These are phyloP conservation scores for Ageneiosus marmoratus DNA, from an alignment of 2,113 vertebrate species.

Conservation along the genomic window DNA sequence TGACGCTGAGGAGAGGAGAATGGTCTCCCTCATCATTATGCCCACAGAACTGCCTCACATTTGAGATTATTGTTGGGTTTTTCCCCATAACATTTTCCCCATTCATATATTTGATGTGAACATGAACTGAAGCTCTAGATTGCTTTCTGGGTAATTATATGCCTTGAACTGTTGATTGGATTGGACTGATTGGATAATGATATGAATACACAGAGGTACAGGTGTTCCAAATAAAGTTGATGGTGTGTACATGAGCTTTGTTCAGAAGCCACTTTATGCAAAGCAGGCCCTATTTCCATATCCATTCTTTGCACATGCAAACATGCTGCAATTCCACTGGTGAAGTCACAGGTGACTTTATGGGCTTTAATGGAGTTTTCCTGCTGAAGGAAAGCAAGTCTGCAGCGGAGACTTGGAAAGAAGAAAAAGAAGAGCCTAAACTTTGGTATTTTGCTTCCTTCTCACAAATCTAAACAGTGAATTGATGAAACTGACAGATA, in stretches of 20 bases:
- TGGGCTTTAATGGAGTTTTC: conserved; percentile 3
- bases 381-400: conserved; percentile 2
- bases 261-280: conserved; percentile 61
- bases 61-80: neutral
- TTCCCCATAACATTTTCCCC: neutral
- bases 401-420: neutral
- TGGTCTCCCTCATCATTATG: neutral
- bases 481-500: neutral
- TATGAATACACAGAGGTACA: neutral
- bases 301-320: conserved; percentile 73
- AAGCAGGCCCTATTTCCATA: conserved; percentile 68
- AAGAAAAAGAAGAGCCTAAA: neutral
- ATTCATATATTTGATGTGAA: neutral
- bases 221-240: neutral
- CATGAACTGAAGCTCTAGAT: neutral
- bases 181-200: neutral
- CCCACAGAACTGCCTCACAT: neutral
- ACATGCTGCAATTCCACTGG: conserved; percentile 44
- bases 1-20: neutral
- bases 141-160: neutral
- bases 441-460: neutral
- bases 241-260: neutral
- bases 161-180: neutral
- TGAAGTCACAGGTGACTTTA: conserved; percentile 19
- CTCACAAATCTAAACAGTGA: neutral